A percentile compares a stretch with the other conserved stretches of the same genome.
These are phyloP conservation scores for Polylopha cassiicola DNA, from an alignment of 2,888 invertebrate species.

Conservation along the genomic window DNA sequence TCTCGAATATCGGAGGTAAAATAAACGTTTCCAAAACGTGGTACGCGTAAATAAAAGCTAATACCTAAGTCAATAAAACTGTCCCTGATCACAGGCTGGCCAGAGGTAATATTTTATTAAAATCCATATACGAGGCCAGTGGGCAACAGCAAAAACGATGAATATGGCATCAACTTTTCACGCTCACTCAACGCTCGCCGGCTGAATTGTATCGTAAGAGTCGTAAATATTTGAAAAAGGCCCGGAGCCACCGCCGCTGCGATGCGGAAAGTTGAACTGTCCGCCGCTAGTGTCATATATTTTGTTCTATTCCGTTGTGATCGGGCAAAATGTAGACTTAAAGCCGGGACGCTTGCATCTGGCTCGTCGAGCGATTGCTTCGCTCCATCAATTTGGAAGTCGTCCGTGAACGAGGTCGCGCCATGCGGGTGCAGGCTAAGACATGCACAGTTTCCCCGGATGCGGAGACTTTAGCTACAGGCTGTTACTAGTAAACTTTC, in stretches of 20 bases:
- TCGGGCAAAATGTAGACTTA: too few relatives aligned
- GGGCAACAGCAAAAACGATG: conserved; percentile 30
- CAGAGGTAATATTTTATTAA: conserved; percentile 40
- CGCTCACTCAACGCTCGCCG: conserved; percentile 30
- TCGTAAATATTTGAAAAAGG: conserved; percentile 51
- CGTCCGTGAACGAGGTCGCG: conserved; percentile 33
- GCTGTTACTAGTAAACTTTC: conserved; percentile 4
- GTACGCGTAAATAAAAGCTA: too few relatives aligned
- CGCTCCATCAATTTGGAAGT: conserved; percentile 35
- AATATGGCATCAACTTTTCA: conserved; percentile 50
- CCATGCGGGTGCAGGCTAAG: conserved; percentile 20
- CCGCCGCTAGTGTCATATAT: conserved; percentile 24
- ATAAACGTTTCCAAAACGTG: too few relatives aligned
- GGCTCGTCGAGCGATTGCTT: conserved; percentile 28
- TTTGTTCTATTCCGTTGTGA: conserved; percentile 14
- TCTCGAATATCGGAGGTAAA: conserved; percentile 15
- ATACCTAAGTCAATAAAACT: neutral
- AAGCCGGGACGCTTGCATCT: conserved; percentile 30
- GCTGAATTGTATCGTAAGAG: conserved; percentile 39
- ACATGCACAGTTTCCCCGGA: conserved; percentile 14
- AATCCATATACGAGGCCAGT: conserved; percentile 34
- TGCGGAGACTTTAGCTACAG: conserved; percentile 11
- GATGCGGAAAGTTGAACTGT: conserved; percentile 27
- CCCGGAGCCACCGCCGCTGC: conserved; percentile 26
- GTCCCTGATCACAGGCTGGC: neutral